These are phyloP conservation scores for Eriosoma lanigerum DNA, from an alignment of 1,140 invertebrate species.

Conservation along the genomic window DNA sequence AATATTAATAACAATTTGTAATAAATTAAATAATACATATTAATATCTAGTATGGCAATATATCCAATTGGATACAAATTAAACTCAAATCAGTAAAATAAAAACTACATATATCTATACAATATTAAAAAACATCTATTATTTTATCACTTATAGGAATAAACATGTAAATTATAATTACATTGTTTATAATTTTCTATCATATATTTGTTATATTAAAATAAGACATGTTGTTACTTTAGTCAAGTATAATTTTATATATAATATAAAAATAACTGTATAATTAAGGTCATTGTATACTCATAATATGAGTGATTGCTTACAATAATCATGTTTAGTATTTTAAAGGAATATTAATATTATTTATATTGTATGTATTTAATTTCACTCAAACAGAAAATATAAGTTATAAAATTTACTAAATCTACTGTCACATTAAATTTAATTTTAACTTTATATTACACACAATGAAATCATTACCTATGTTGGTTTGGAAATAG, in stretches of 20 bases:
- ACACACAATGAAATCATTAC: neutral
- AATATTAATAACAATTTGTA: neutral
- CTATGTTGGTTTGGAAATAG: constrained; percentile 7
- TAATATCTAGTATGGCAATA: neutral
- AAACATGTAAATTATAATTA: neutral
- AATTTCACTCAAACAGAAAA: neutral
- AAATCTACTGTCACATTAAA: constrained; percentile 11
- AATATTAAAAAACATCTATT: neutral
- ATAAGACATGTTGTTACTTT: neutral
- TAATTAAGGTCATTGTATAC: constrained; percentile 11
- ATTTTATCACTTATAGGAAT: no score
- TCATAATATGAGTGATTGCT: neutral
- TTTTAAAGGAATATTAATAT: neutral
- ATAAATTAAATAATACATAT: no score
- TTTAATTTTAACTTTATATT: constrained; percentile 5
- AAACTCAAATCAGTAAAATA: neutral
- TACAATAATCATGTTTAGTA: constrained; percentile 4
- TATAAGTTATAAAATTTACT: neutral
- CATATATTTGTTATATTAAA: no score
- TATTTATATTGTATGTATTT: neutral
- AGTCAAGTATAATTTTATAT: constrained; percentile 25
- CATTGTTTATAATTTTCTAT: no score
- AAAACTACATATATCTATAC: neutral
- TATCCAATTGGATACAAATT: neutral
- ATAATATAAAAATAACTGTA: neutral